Evolutionary conservation across 2,797 vertebrate species (phyloP).

Genomic region (Sylvilagus floridanus): DNA sequence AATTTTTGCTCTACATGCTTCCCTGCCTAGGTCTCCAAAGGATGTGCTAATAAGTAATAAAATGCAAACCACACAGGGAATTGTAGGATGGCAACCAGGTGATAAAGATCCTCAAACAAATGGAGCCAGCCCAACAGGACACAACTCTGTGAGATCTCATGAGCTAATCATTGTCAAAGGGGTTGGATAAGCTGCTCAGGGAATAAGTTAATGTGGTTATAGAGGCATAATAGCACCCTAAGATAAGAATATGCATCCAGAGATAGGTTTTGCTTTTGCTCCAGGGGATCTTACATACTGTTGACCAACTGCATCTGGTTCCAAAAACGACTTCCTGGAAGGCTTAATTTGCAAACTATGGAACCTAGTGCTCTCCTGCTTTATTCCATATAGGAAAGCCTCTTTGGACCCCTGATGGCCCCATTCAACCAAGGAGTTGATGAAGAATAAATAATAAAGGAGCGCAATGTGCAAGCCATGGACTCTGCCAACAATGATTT

Average conservation of each 20-base stretch:
- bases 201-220: not conserved
- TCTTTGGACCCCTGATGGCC: not conserved
- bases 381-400: not conserved
- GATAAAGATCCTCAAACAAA: constrained; percentile 60
- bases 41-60: constrained; percentile 71
- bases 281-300: not conserved
- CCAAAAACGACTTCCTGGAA: not conserved
- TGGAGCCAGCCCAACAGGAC: not conserved
- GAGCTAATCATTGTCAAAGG: not conserved
- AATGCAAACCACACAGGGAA: not conserved
- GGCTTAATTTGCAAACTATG: not conserved
- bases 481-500: not conserved
- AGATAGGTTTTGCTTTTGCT: not conserved
- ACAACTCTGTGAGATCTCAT: not conserved
- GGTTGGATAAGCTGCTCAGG: not conserved
- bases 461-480: not conserved
- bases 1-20: constrained; percentile 39
- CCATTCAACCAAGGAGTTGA: not conserved
- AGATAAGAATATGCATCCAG: not conserved
- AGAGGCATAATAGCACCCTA: not conserved
- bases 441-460: not conserved
- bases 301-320: not conserved
- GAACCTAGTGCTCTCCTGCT: not conserved
- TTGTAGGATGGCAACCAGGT: not conserved
- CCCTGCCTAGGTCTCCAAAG: constrained; percentile 48